Base-by-base conservation (phyloP, 2,113 vertebrate genomes). In the Burhinus bistriatus region DNA sequence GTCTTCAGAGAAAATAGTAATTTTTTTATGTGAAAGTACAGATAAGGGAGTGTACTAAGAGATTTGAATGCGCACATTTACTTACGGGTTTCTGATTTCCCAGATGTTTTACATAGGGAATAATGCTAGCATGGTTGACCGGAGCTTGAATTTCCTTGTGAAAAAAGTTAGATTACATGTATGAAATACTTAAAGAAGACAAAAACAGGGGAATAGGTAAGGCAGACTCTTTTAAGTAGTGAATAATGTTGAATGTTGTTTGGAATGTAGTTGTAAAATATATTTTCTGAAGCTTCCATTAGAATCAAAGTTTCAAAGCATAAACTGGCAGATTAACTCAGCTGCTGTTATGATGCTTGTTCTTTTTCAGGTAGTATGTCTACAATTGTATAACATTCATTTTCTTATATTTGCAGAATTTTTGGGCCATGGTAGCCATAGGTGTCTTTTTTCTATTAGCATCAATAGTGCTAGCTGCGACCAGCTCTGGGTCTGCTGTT, bases 371-470 rank as follows among this genome's bases (percentile, higher is more conserved):
- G 27, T 68, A 65, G 20, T 17, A 5, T 17, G 38, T 52, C 30
- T 87, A 65, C 45, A 59, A 9, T 71, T 76, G 55, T 71, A 0
- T 91, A 59, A 81, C 32, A 26, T 26, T 20, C 0, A 0, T 27
- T 25, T 72, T 62, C 55, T 85, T 49, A 4, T 77, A 66, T 75
- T 92, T 97, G 15, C 92, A 99, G 99, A 99, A 99, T 78, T 96
- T 99, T 30, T 15, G 8, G 9, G 98, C 99, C 83, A 96, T 98
- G 1, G 0, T 4, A 57, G 4, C 2, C 69, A 97, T 98, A 62
- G 78, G 83, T 3, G 0, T 40, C 9, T 3, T 93, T 0, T 98
- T 99, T 90, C 3, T 99, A 19, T 10, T 99, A 83, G 98, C 99
- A 6, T 99, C 99, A 57, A 27, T 98, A 83, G 34, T 97, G 38